These are phyloP conservation scores for Ictalurus punctatus DNA, from an alignment of 2,113 vertebrate species.

Conservation along the genomic window DNA sequence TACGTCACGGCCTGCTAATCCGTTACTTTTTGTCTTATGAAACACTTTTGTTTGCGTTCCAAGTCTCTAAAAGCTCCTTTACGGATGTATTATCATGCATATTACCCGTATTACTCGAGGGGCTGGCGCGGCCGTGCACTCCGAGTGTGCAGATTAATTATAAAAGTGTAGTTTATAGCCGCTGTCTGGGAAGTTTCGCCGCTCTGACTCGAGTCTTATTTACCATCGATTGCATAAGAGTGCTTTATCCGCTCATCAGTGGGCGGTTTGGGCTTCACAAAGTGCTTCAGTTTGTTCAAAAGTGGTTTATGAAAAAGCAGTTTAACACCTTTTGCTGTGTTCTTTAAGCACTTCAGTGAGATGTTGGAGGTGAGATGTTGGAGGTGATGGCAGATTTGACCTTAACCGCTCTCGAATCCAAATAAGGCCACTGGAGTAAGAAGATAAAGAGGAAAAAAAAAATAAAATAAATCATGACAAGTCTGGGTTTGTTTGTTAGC, in stretches of 20 bases:
- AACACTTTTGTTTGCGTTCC: neutral
- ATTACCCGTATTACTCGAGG: slow-evolving; percentile 1
- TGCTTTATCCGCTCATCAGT: slow-evolving; percentile 41
- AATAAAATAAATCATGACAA: neutral
- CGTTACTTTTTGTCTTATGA: neutral
- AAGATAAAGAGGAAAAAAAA: too few relatives aligned
- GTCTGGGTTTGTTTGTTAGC: neutral
- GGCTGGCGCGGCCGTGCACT: neutral
- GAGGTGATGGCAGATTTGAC: slow-evolving; percentile 27
- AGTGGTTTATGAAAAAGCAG: slow-evolving; percentile 27
- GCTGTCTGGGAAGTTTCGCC: slow-evolving; percentile 3
- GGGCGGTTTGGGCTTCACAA: slow-evolving; percentile 31
- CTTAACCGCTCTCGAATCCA: neutral
- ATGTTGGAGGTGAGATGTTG: neutral
- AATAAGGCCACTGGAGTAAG: neutral
- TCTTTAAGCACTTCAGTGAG: slow-evolving; percentile 36
- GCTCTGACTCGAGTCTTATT: slow-evolving; percentile 25
- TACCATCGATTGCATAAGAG: slow-evolving; percentile 22
- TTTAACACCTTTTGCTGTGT: slow-evolving; percentile 14
- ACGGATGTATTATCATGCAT: neutral
- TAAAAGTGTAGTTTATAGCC: slow-evolving; percentile 29
- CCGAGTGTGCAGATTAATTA: slow-evolving; percentile 21
- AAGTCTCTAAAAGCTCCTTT: slow-evolving; percentile 1
- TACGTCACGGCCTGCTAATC: neutral
- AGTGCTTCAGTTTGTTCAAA: slow-evolving; percentile 29